Evolutionary conservation across 2,888 invertebrate species (phyloP).

Genomic region (Hemithea aestivaria): DNA sequence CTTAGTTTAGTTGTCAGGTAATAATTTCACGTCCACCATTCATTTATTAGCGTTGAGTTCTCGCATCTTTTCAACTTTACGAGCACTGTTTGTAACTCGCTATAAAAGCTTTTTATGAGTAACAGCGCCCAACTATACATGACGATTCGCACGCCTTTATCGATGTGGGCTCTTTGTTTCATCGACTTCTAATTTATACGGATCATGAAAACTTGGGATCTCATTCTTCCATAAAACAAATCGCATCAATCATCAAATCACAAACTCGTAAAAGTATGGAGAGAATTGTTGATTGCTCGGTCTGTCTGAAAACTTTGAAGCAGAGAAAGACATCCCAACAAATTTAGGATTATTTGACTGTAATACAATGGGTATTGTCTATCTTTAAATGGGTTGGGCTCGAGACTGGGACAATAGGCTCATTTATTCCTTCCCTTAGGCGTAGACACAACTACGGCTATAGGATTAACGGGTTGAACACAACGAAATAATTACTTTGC

Average conservation of each 20-base stretch:
- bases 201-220: conserved; percentile 15
- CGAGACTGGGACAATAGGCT: conserved; percentile 59
- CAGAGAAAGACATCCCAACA: conserved; percentile 57
- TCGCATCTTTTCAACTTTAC: conserved; percentile 51
- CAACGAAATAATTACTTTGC: conserved; percentile 57
- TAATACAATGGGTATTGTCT: conserved; percentile 69
- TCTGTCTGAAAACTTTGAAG: conserved; percentile 48
- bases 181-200: conserved; percentile 20
- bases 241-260: conserved; percentile 28
- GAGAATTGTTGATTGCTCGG: conserved; percentile 40
- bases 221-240: conserved; percentile 19
- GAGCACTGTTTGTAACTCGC: conserved; percentile 43
- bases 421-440: conserved; percentile 68
- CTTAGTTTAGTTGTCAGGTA: conserved; percentile 3
- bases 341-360: conserved; percentile 63
- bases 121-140: conserved; percentile 45
- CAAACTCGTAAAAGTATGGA: conserved; percentile 27
- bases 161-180: conserved; percentile 28
- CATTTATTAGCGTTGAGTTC: conserved; percentile 37
- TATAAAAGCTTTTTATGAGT: conserved; percentile 57
- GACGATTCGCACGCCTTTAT: conserved; percentile 46
- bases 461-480: conserved; percentile 57
- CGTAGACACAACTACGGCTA: conserved; percentile 57
- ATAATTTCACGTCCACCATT: conserved; percentile 26
- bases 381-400: conserved; percentile 63